Base-by-base conservation (phyloP, 2,888 invertebrate species). In the Pristionchus japonicus region DNA sequence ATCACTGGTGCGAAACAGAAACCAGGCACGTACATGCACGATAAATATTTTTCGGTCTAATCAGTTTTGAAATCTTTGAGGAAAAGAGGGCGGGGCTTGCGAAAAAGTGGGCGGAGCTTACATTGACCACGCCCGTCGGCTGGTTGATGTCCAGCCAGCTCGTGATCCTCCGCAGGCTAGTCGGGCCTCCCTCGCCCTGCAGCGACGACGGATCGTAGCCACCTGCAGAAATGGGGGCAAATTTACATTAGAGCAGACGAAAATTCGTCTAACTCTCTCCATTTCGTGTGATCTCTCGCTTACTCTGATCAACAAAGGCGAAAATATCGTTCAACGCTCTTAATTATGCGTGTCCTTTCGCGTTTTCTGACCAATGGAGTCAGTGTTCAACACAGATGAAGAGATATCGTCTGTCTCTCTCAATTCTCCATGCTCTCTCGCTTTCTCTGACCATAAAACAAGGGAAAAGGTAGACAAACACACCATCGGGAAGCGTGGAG, bases 401-500 rank as follows among this genome's bases (percentile, higher is more conserved):
- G n/a, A n/a, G n/a, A n/a, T 57, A 57, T 57, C 4, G 52, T 13
- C 17, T 15, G 17, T n/a, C 52, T 57, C 52, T 57, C 52, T 3
- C 17, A 9, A 57, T 20, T 57, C 17, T 23, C 13, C 20, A 20
- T 57, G 52, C 52, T 57, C 15, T 57, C 52, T 57, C 52, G 52
- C 43, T 57, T 4, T 11, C 7, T 57, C 52, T 57, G 23, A 57
- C 52, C 52, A 23, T 27, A 64, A 31, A 64, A 13, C 31, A 64
- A 4, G 64, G 31, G 31, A 64, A 64, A 64, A 17, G 64, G 31
- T 27, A 31, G 31, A 31, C 31, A 23, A 57, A 64, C 37, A 1
- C 15, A 27, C 91, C 91, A 86, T 91, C 91, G 11, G 89, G 88
- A 3, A 92, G 86, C 40, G 89, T 90, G 6, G 92, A 92, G 17